A percentile compares a stretch with the other conserved stretches of the same genome.
These are phyloP conservation scores for Chionomys nivalis DNA, from an alignment of 2,113 vertebrate genomes.

Conservation along the genomic window DNA sequence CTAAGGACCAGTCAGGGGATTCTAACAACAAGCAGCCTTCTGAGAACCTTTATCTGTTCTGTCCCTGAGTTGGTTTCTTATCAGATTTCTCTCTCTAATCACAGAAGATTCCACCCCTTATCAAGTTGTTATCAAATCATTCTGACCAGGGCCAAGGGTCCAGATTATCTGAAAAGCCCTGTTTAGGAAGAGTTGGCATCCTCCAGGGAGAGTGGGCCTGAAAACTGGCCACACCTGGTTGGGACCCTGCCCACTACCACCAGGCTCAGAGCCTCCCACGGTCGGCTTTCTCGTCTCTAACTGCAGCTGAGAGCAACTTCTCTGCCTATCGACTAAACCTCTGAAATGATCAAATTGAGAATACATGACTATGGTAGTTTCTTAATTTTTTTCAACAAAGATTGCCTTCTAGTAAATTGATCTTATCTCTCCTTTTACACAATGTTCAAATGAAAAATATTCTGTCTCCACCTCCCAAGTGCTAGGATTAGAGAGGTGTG, in stretches of 20 bases:
- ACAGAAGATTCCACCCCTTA: constrained; percentile 67
- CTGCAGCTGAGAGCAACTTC: neutral
- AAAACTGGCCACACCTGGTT: neutral
- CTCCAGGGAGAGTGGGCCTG: neutral
- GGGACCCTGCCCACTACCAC: fast-evolving
- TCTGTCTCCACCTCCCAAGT: neutral
- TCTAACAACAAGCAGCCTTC: constrained; percentile 61
- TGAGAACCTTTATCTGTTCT: constrained; percentile 71
- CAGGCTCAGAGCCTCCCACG: neutral
- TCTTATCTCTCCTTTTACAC: neutral
- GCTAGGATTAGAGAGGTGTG: neutral
- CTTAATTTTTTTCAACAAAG: neutral
- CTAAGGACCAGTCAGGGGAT: constrained; percentile 63
- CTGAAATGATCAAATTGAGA: neutral
- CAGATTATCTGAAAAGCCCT: constrained; percentile 53
- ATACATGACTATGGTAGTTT: neutral
- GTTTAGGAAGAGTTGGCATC: neutral
- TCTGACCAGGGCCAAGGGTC: neutral
- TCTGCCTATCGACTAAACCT: neutral
- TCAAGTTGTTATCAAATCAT: constrained; percentile 75
- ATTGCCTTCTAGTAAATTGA: neutral
- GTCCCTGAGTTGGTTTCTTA: constrained; percentile 26
- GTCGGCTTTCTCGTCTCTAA: neutral
- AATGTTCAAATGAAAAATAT: neutral
- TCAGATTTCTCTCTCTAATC: constrained; percentile 70